Conservation (phyloP, 2,888 invertebrate genomes). For the Leucophora obtusa region DNA sequence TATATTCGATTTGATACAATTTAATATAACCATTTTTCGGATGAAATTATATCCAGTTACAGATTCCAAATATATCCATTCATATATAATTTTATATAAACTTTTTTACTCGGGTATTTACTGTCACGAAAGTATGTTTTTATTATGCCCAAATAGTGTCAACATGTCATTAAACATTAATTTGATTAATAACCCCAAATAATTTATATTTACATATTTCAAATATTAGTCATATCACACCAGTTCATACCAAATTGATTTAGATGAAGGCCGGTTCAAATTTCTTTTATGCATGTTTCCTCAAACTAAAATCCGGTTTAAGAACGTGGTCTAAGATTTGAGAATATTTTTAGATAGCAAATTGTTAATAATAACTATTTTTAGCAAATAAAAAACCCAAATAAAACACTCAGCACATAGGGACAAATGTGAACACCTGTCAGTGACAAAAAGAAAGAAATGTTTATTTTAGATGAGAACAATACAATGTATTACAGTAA, state of each 20-base stretch:
- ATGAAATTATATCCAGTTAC: too few relatives aligned
- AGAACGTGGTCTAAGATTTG: slow-evolving; percentile 26
- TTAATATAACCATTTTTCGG: too few relatives aligned
- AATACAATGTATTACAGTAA: too few relatives aligned
- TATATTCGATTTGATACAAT: too few relatives aligned
- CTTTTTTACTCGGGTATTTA: too few relatives aligned
- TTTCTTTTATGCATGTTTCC: slow-evolving; percentile 2
- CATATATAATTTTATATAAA: too few relatives aligned
- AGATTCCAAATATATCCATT: too few relatives aligned
- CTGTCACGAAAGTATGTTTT: too few relatives aligned
- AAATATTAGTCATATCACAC: slow-evolving; percentile 5
- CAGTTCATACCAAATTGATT: background rate
- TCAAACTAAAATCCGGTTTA: slow-evolving; percentile 7
- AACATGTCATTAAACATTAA: too few relatives aligned
- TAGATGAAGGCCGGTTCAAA: slow-evolving; percentile 3
- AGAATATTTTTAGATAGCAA: background rate
- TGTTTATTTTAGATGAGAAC: background rate
- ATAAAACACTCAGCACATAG: slow-evolving; percentile 1
- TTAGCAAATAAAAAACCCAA: background rate
- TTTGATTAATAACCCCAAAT: too few relatives aligned
- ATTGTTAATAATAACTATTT: slow-evolving; percentile 22
- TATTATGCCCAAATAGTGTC: too few relatives aligned
- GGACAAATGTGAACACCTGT: background rate
- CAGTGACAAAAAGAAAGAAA: background rate
- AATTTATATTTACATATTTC: background rate